Percentiles rank a stretch among this genome's conserved stretches.
Conservation (phyloP, 2,113 vertebrate species). For the Indri indri region DNA sequence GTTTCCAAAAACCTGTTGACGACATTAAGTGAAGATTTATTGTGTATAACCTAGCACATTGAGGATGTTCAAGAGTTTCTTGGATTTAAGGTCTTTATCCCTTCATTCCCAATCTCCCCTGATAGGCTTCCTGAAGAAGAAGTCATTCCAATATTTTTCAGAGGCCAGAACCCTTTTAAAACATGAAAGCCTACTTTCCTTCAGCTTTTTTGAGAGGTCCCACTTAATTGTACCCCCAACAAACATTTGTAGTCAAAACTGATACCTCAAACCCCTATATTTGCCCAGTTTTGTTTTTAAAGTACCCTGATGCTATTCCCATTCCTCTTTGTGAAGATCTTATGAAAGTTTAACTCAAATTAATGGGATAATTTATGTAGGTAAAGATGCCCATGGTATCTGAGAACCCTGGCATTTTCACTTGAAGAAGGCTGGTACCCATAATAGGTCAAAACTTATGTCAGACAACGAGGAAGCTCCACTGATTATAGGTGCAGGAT, state of each 20-base stretch:
- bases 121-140: background rate
- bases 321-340: background rate
- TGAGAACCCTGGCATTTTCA: background rate
- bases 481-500: background rate
- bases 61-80: background rate
- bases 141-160: background rate
- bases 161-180: background rate
- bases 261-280: background rate
- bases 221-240: background rate
- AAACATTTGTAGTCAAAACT: background rate
- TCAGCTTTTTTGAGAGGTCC: background rate
- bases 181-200: background rate
- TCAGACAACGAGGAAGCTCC: background rate
- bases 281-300: background rate
- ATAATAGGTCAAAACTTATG: background rate
- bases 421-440: background rate
- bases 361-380: background rate
- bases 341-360: background rate
- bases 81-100: background rate
- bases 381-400: background rate
- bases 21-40: background rate
- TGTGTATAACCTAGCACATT: background rate
- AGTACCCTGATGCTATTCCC: background rate
- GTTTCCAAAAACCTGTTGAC: background rate
- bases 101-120: background rate